Percentiles rank a stretch among this genome's conserved stretches.
Evolutionary conservation across 2,113 vertebrate species (phyloP).

Genomic region (Bufo gargarizans): DNA sequence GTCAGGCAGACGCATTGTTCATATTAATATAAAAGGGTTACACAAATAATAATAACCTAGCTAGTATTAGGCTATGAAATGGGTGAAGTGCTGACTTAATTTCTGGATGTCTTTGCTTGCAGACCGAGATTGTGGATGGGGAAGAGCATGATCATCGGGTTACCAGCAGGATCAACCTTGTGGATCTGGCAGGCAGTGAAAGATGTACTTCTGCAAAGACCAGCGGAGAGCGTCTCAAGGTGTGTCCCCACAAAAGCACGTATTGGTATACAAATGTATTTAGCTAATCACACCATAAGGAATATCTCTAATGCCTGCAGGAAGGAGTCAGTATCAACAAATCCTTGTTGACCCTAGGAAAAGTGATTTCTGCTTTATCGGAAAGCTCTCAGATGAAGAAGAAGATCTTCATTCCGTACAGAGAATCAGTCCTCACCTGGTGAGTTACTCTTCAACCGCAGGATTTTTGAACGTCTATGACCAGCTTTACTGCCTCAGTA

Average conservation of each 20-base stretch:
- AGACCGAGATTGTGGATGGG: slow-evolving; percentile 88
- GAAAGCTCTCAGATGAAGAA: slow-evolving; percentile 79
- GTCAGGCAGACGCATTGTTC: no score
- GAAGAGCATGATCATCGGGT: slow-evolving; percentile 87
- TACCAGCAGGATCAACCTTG: slow-evolving; percentile 87
- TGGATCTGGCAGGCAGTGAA: slow-evolving; percentile 94
- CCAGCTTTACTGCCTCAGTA: no score
- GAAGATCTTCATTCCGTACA: slow-evolving; percentile 88
- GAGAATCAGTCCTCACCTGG: slow-evolving; percentile 96
- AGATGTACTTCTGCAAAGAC: slow-evolving; percentile 81
- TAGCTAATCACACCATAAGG: no score
- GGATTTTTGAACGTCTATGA: background rate
- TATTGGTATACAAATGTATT: background rate
- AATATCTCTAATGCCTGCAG: slow-evolving; percentile 64
- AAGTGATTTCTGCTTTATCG: slow-evolving; percentile 93
- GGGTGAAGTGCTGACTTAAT: background rate
- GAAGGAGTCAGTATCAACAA: slow-evolving; percentile 96
- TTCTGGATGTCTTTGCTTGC: slow-evolving; percentile 36
- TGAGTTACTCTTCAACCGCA: slow-evolving; percentile 65
- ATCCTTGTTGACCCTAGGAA: slow-evolving; percentile 91
- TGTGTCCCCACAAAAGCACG: slow-evolving; percentile 60
- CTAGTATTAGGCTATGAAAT: no score
- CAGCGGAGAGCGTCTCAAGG: slow-evolving; percentile 86
- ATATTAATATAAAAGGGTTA: no score
- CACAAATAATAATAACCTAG: no score